phyloP scores from a whole-genome alignment of 2,113 vertebrate species.

The Dasyornis broadbenti region DNA sequence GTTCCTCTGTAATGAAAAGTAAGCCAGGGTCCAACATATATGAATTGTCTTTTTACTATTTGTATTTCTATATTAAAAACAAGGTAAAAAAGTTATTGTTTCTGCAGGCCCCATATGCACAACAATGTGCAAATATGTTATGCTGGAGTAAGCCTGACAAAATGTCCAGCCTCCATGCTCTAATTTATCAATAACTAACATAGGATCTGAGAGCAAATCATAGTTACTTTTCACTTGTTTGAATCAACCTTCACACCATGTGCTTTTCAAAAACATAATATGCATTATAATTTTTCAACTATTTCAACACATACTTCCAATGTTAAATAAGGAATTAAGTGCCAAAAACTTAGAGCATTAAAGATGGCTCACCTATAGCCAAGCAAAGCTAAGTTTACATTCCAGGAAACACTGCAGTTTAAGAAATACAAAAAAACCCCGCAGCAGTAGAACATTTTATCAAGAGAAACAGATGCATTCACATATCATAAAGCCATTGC shows the following conservation, averaged over 20 bases:
- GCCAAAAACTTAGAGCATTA: constrained; percentile 70
- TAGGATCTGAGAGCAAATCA: constrained; percentile 35
- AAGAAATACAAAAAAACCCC: constrained; percentile 72
- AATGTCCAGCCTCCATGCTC: constrained; percentile 41
- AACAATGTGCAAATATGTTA: constrained; percentile 48
- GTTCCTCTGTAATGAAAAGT: constrained; percentile 39
- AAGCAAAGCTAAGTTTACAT: constrained; percentile 81
- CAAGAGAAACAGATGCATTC: constrained; percentile 85
- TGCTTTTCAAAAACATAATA: constrained; percentile 67
- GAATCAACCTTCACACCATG: constrained; percentile 64
- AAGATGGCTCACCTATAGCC: constrained; percentile 75
- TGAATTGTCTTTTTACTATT: background rate
- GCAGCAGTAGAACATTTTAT: constrained; percentile 76
- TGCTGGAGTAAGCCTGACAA: constrained; percentile 26
- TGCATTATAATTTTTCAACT: constrained; percentile 57
- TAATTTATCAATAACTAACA: constrained; percentile 38
- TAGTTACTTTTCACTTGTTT: constrained; percentile 56
- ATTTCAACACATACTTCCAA: constrained; percentile 61
- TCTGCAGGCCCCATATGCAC: constrained; percentile 43
- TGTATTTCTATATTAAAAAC: constrained; percentile 64
- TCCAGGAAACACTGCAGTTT: constrained; percentile 79
- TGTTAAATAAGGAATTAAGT: constrained; percentile 67
- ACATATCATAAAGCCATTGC: constrained; percentile 85
- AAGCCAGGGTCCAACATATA: constrained; percentile 19
- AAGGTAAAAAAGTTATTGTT: constrained; percentile 51